Conservation (phyloP, 2,888 invertebrate genomes). For the Micoletzkya japonica region DNA sequence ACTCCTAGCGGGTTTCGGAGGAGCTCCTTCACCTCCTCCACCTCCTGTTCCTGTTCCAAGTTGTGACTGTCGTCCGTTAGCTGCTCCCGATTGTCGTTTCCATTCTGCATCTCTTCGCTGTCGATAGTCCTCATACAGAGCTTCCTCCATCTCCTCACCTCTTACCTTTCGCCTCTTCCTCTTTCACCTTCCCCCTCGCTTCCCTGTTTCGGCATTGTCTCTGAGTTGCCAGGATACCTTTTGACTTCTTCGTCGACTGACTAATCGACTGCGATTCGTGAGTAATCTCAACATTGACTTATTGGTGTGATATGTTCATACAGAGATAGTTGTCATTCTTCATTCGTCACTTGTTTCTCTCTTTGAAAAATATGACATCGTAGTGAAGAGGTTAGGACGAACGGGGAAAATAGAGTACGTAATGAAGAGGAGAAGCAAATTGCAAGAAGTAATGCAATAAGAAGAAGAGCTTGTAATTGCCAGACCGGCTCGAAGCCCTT, state of each 20-base stretch:
- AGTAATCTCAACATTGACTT: too few species aligned
- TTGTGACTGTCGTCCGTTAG: not conserved
- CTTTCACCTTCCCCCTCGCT: not conserved
- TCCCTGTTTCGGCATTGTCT: not conserved
- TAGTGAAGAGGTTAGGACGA: too few species aligned
- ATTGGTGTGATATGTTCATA: too few species aligned
- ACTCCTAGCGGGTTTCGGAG: not conserved
- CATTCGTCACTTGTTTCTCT: too few species aligned
- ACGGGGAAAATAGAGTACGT: too few species aligned
- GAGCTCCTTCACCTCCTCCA: not conserved
- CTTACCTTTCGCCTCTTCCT: not conserved
- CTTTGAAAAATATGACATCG: too few species aligned
- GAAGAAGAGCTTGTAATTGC: too few species aligned
- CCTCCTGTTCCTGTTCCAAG: not conserved
- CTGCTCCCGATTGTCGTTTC: constrained; percentile 2
- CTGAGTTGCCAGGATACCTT: not conserved
- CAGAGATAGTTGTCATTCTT: too few species aligned
- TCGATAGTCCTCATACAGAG: constrained; percentile 38
- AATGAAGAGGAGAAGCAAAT: too few species aligned
- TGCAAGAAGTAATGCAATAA: too few species aligned
- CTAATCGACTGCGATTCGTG: too few species aligned
- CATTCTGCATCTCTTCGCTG: constrained; percentile 33
- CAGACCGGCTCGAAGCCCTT: not conserved
- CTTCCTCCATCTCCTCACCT: constrained; percentile 3
- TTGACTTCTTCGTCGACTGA: too few species aligned